Evolutionary conservation across 2,797 vertebrate species (phyloP), one percentile per base, ranked within the genome.

Genomic region (Perodicticus potto): DNA sequence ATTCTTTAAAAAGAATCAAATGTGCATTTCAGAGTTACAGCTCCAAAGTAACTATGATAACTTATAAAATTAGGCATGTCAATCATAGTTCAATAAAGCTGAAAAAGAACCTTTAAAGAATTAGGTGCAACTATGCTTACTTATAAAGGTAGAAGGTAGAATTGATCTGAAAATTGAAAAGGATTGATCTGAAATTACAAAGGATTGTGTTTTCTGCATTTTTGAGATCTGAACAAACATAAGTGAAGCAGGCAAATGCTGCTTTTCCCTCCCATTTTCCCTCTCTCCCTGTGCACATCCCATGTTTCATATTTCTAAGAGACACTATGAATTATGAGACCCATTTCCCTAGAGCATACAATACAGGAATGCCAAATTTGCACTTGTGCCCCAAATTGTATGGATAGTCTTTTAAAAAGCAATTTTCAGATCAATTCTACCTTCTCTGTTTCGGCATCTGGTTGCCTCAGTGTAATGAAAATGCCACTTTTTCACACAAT

Each of bases 1-100:
- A 67, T 89, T 92, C 81, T 88, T 53, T 53, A 53, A 74, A 94
- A 96, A 90, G 72, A 81, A 59, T 65, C 34, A 85, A 70, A n/a
- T 57, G 25, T 16, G 81, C 5, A 82, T 81, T 88, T 72, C 65
- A 88, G 17, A 32, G n/a, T 80, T 69, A 63, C 1, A 89, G 16
- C 17, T 76, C 40, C 82, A 78, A 83, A 90, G 69, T 81, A 80
- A 32, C 34, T 37, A 43, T 55, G 74, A 45, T 83, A 20, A 91
- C 23, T 91, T 91, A 53, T 82, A 87, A 86, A 86, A 72, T 82
- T 67, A 85, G 37, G 12, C 74, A 7, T 2, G 7, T 32, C 25
- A 45, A 9, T n/a, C 49, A 40, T 25, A 82, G 25, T 49, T 82
- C 59, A 57, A 57, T n/a, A 81, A 84, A 59, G 27, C 6, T 29